Conservation (phyloP, 2,888 invertebrate species). For the Lithophane semibrunnea region DNA sequence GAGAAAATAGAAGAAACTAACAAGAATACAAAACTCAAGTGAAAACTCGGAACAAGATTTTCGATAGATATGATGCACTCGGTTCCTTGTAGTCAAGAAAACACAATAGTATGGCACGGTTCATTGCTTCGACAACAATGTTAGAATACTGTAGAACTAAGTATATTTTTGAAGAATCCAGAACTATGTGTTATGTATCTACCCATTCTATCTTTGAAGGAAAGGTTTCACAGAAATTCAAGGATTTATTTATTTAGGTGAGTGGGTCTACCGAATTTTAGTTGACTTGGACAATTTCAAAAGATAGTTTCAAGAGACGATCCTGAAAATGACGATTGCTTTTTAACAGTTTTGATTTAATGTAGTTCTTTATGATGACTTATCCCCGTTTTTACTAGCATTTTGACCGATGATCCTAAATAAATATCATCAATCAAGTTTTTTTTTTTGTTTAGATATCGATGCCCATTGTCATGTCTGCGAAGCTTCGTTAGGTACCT, state of each 20-base stretch:
- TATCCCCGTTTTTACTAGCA: no score
- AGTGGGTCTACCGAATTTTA: conserved; percentile 35
- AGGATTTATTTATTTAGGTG: conserved; percentile 49
- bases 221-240: conserved; percentile 30
- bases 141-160: conserved; percentile 27
- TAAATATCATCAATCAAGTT: no score
- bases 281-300: conserved; percentile 32
- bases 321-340: conserved; percentile 22
- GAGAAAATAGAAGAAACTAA: conserved; percentile 31
- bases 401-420: no score
- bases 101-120: conserved; percentile 49
- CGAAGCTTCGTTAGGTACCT: no score
- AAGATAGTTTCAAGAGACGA: conserved; percentile 6
- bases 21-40: conserved; percentile 24
- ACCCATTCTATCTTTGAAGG: background rate
- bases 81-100: conserved; percentile 40
- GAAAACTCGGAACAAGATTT: conserved; percentile 53
- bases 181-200: conserved; percentile 11
- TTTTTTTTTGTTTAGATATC: no score
- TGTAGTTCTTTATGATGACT: no score
- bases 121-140: conserved; percentile 48
- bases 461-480: no score
- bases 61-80: conserved; percentile 41
- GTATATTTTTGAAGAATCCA: conserved; percentile 24
- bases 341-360: background rate